Evolutionary conservation across 64 coral and sea anemone species (phyloP).

Genomic region (Actinia equina): DNA sequence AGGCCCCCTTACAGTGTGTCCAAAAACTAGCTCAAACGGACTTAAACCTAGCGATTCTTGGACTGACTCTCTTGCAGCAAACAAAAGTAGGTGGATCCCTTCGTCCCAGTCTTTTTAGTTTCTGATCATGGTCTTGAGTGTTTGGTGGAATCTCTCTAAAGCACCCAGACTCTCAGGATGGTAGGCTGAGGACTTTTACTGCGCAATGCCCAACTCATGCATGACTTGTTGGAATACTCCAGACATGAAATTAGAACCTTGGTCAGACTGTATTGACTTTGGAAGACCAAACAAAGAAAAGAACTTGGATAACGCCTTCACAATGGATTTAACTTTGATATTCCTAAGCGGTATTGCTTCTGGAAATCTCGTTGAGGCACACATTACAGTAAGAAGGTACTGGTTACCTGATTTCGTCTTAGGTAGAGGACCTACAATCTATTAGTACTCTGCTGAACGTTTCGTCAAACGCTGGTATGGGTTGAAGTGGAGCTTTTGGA

Average conservation of each 20-base stretch:
- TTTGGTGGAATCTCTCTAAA: constrained; percentile 53
- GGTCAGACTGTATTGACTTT: constrained; percentile 46
- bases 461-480: constrained; percentile 27
- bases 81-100: constrained; percentile 27
- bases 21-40: constrained; percentile 53
- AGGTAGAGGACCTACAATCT: constrained; percentile 49
- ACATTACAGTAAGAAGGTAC: constrained; percentile 53
- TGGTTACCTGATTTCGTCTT: constrained; percentile 32
- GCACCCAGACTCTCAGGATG: constrained; percentile 46
- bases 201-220: constrained; percentile 30
- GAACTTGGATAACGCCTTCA: constrained; percentile 48
- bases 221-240: constrained; percentile 64
- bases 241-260: constrained; percentile 51
- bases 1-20: constrained; percentile 41
- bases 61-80: constrained; percentile 17
- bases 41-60: constrained; percentile 37
- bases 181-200: constrained; percentile 57
- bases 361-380: constrained; percentile 56
- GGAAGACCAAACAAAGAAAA: constrained; percentile 53
- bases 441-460: constrained; percentile 40
- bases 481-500: constrained; percentile 41
- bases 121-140: constrained; percentile 38
- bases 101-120: constrained; percentile 50
- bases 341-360: constrained; percentile 69
- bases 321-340: constrained; percentile 51